These are phyloP conservation scores for zebrafish (Danio rerio) DNA, from an alignment of 2,113 vertebrate species.

Conservation along the genomic window GRCz12tu NC_133179.1:23179501-23180000, in stretches of 20 bases:
- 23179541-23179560: not conserved
- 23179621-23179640: not conserved
- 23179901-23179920: not conserved
- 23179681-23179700: not conserved
- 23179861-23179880: not conserved
- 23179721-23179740: not conserved
- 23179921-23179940: too few relatives aligned
- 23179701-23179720: not conserved
- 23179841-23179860: not conserved
- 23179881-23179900: not conserved
- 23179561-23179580: not conserved
- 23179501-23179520: not conserved
- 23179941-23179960: too few relatives aligned
- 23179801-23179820: not conserved
- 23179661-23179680: not conserved
- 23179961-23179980: too few relatives aligned
- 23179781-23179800: conserved; percentile 11
- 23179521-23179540: not conserved
- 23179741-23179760: not conserved
- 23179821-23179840: not conserved
- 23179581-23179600: conserved; percentile 2
- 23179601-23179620: not conserved
- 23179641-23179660: conserved; percentile 3
- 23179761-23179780: not conserved
- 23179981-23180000: too few relatives aligned